Percentiles rank a stretch among this genome's conserved stretches.
Evolutionary conservation across 1,140 invertebrate species (phyloP).

Genomic region (Ylistrum balloti): DNA sequence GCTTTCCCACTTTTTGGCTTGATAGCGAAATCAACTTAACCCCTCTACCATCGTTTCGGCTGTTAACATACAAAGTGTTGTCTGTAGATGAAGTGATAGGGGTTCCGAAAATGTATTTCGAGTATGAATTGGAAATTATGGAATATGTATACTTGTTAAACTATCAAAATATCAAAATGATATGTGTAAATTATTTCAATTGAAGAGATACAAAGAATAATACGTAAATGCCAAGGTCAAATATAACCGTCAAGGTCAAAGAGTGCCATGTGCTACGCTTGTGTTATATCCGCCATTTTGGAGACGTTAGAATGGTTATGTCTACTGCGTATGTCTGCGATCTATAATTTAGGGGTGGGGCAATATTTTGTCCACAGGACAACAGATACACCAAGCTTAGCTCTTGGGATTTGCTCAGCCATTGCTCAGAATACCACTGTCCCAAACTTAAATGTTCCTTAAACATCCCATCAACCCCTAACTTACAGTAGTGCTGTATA

Average conservation of each 20-base stretch:
- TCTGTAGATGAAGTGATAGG: no score
- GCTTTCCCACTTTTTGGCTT: conserved; percentile 26
- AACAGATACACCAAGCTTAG: not conserved
- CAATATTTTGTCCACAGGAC: not conserved
- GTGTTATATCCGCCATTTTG: not conserved
- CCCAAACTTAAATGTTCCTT: not conserved
- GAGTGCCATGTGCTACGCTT: not conserved
- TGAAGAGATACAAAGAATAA: not conserved
- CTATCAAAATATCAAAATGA: no score
- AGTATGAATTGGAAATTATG: no score
- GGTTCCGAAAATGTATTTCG: no score
- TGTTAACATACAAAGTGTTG: not conserved
- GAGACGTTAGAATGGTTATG: not conserved
- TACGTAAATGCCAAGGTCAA: not conserved
- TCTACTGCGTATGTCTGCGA: not conserved
- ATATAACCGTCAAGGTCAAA: not conserved
- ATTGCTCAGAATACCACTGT: not conserved
- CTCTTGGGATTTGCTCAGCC: not conserved
- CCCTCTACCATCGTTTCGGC: not conserved
- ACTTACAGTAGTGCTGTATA: no score
- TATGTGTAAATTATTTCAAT: no score
- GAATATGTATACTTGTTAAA: no score
- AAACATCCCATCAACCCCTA: no score
- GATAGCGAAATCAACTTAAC: not conserved
- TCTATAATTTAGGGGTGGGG: not conserved